Evolutionary conservation across 2,888 invertebrate genomes (phyloP).

Genomic region (Drosophila maculinotata): DNA sequence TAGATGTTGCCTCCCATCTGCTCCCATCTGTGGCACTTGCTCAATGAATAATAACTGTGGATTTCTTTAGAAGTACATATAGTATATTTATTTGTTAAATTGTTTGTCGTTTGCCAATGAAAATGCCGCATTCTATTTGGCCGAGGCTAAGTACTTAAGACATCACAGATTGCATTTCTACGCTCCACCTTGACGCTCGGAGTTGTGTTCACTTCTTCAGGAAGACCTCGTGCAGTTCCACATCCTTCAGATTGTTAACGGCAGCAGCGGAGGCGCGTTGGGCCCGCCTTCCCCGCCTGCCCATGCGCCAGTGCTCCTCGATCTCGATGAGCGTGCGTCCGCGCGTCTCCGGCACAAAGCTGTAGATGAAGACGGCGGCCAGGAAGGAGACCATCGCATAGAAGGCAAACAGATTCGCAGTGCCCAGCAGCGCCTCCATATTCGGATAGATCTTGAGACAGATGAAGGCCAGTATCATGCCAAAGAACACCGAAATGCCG

Average conservation of each 20-base stretch:
- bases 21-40: not conserved
- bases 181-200: too few species aligned
- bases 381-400: slow-evolving; percentile 88
- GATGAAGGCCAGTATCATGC: slow-evolving; percentile 88
- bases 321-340: slow-evolving; percentile 90
- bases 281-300: slow-evolving; percentile 45
- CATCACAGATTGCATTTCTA: slow-evolving; percentile 70
- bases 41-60: not conserved
- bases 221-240: slow-evolving; percentile 75
- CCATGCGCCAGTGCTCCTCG: slow-evolving; percentile 86
- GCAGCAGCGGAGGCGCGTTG: slow-evolving; percentile 36
- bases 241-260: slow-evolving; percentile 52
- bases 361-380: slow-evolving; percentile 88
- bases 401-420: slow-evolving; percentile 87
- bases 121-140: slow-evolving; percentile 53
- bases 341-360: slow-evolving; percentile 89
- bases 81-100: slow-evolving; percentile 35
- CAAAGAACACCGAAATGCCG: slow-evolving; percentile 88
- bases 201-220: slow-evolving; percentile 63
- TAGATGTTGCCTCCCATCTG: too few species aligned
- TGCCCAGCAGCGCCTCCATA: slow-evolving; percentile 87
- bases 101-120: slow-evolving; percentile 36
- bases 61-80: slow-evolving; percentile 6
- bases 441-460: slow-evolving; percentile 89
- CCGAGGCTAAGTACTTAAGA: slow-evolving; percentile 73